Base-by-base conservation (phyloP, 2,113 vertebrate genomes). In the Lepisosteus osseus region DNA sequence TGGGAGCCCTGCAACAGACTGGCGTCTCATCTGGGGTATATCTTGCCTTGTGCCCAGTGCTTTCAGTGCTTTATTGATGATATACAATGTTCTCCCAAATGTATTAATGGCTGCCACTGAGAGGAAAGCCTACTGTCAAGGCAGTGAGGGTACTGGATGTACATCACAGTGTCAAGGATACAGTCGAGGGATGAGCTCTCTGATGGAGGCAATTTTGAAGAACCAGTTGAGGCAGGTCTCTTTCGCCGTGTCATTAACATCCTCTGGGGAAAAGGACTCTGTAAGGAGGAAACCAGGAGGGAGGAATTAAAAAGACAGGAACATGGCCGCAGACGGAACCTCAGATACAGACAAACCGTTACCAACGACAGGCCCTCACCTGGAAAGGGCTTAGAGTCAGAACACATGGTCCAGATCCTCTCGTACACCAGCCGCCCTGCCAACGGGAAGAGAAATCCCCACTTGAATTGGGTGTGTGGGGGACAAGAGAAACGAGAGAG, bases 151-250 rank as follows among this genome's bases (percentile, higher is more conserved):
- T 29, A 29, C 29, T 29, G 29, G 29, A 29, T 51, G 47, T 9
- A 51, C 47, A 51, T 5, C 47, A 17, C 2, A n/a, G 75, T 64
- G 72, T 55, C 57, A 91, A 92, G 94, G 97, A 99, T 98, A 98
- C 97, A 99, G 87, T 88, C 97, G 88, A 6, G 97, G 96, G 82
- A 98, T 91, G 68, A 99, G 95, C 76, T 99, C 97, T 85, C 97
- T 90, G 85, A 99, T 99, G 75, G 97, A 98, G 76, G 97, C 97
- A 64, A 98, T 97, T 89, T 99, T 99, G 88, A 97, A 99, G 89
- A 99, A 99, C 97, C 97, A 99, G 89, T 99, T 99, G 64, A 99
- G 90, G 70, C 97, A 99, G 1, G 97, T 99, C 87, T 99, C 97
- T 79, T 97, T 99, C 45, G 97, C 97, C 0, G 95, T 97, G 85